These are phyloP conservation scores for Drosophila quinaria DNA, from an alignment of 2,888 invertebrate genomes.

Conservation along the genomic window DNA sequence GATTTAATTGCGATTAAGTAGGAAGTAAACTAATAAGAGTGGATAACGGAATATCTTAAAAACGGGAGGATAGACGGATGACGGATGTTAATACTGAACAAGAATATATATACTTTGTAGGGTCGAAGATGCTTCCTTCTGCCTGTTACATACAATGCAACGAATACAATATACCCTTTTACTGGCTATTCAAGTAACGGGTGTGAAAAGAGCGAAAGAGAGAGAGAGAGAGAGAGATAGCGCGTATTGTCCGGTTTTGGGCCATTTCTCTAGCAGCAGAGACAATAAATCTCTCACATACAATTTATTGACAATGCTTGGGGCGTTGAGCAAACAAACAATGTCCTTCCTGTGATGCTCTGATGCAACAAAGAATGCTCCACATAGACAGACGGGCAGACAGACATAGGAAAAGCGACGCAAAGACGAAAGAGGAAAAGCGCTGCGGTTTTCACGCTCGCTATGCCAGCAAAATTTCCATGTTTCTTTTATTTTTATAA, in stretches of 20 bases:
- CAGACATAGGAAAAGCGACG: background rate
- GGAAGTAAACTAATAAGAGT: no score
- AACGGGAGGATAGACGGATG: no score
- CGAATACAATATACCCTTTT: no score
- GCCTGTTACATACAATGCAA: no score
- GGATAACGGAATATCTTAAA: no score
- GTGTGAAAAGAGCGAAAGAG: background rate
- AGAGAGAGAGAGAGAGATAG: background rate
- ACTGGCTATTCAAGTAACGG: no score
- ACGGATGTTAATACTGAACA: no score
- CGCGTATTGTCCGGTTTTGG: conserved; percentile 46
- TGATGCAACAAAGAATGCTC: conserved; percentile 60
- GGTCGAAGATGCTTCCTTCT: no score
- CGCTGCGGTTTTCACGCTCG: background rate
- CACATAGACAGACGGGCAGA: background rate
- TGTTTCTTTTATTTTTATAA: conserved; percentile 51
- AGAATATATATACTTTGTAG: no score
- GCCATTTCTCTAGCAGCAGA: conserved; percentile 58
- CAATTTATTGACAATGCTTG: conserved; percentile 80
- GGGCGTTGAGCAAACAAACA: conserved; percentile 75
- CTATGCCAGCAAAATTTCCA: conserved; percentile 22
- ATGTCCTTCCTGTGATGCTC: conserved; percentile 68
- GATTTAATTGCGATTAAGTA: no score
- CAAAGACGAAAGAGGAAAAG: background rate
- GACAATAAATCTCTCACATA: conserved; percentile 78